These are phyloP conservation scores for Xenopus borealis DNA, from an alignment of 2,113 vertebrate species.

Conservation along the genomic window DNA sequence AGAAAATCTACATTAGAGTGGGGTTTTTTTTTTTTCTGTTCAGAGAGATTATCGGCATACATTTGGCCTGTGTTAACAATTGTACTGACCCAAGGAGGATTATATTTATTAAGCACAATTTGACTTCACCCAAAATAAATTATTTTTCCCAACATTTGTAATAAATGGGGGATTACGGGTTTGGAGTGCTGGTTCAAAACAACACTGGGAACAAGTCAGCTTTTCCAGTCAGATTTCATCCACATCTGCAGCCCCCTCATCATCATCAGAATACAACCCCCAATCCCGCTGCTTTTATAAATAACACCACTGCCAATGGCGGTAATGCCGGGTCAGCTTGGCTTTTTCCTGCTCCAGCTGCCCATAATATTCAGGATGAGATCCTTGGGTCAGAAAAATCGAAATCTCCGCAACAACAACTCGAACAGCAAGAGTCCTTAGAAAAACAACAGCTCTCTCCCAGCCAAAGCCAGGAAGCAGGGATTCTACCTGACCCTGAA, in stretches of 20 bases:
- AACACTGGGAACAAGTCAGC: conserved; percentile 94
- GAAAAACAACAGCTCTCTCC: conserved; percentile 92
- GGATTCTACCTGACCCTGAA: conserved; percentile 85
- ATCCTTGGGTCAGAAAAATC: conserved; percentile 95
- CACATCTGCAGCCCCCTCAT: conserved; percentile 94
- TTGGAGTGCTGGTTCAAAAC: conserved; percentile 99
- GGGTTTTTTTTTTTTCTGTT: background rate
- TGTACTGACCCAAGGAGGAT: background rate
- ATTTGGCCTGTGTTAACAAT: background rate
- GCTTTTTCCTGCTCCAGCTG: conserved; percentile 90
- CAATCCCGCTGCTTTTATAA: conserved; percentile 92
- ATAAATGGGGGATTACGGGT: conserved; percentile 99
- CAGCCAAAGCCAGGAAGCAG: conserved; percentile 82
- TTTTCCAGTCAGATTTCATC: conserved; percentile 97
- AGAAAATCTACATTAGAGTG: background rate
- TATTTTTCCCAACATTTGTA: conserved; percentile 59
- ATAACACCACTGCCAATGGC: conserved; percentile 92
- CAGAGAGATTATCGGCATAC: background rate
- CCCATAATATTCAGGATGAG: conserved; percentile 98
- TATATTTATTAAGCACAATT: conserved; percentile 51
- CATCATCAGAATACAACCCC: conserved; percentile 91
- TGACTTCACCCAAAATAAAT: conserved; percentile 54
- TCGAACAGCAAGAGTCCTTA: conserved; percentile 90
- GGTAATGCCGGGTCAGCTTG: conserved; percentile 92
- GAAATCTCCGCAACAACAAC: conserved; percentile 76